Base-by-base conservation (phyloP, 1,140 invertebrate genomes). In the Chrysomallon squamiferum region DNA sequence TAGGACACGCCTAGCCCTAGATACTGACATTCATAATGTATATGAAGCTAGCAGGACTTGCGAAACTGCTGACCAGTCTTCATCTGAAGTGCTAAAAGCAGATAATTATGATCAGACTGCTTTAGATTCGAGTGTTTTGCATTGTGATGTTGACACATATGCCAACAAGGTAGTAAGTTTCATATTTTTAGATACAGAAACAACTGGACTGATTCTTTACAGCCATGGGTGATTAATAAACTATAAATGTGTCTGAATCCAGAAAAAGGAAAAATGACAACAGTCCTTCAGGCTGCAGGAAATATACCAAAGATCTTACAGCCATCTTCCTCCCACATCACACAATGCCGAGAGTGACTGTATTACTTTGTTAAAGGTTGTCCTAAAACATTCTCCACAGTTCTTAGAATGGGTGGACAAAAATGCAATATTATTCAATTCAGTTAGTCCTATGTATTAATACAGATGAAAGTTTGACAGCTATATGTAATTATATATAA, bases 291-390 rank as follows among this genome's bases (percentile, higher is more conserved):
- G 61, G 58, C 62, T 82, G 29, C 35, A 25, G 7, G 73, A 79
- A 20, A 72, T 84, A n/a, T 78, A 79, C 54, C 38, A 30, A 22
- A 52, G 76, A 25, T 65, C 66, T 13, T 77, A 80, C 69, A 72
- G 75, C 9, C 18, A 52, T 3, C 27, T 56, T n/a, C 78, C 81
- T 0, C 20, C 43, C 5, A 15, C 38, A 15, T 62, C 78, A 3
- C 82, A 84, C 66, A 68, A 35, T 15, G 77, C 82, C 3, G 82
- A 84, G 61, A 75, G 72, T 52, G 82, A 83, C 38, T 79, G 78
- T 63, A 32, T 78, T 6, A 66, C 77, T 11, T 63, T 84, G 29
- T 35, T 84, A 47, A 70, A 75, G 41, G 59, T 80, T 38, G 69
- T 74, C 9, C 61, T 70, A 32, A 75, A 72, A 13, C 61, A 59